Conservation (phyloP, 2,888 invertebrate species). For the Caprella mutica region DNA sequence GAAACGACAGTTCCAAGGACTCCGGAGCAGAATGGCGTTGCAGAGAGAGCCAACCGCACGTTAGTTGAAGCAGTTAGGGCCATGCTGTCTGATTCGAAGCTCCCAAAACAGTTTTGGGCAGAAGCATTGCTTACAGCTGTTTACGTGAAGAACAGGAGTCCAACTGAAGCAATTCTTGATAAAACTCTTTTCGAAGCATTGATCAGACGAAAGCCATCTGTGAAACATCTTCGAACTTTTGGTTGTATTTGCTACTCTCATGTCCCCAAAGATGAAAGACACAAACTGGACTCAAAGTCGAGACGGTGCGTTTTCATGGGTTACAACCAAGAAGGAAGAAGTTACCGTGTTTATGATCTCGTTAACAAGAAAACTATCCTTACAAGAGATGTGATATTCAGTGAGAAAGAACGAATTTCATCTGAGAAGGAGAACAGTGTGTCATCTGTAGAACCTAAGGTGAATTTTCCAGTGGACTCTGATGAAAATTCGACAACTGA, state of each 20-base stretch:
- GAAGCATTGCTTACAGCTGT: not conserved
- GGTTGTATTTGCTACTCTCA: not conserved
- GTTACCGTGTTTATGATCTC: not conserved
- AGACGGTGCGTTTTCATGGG: not conserved
- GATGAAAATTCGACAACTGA: too few species aligned
- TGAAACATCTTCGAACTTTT: not conserved
- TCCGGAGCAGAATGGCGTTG: conserved; percentile 1
- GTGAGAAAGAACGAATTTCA: not conserved
- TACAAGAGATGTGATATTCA: not conserved
- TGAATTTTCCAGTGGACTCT: too few species aligned
- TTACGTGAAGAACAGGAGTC: not conserved
- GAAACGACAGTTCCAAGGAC: not conserved
- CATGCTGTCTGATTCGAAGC: not conserved
- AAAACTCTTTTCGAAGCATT: not conserved
- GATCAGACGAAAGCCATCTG: not conserved
- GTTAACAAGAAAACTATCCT: not conserved
- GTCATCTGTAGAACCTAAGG: too few species aligned
- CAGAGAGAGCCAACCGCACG: not conserved
- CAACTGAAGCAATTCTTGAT: not conserved
- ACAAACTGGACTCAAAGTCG: not conserved
- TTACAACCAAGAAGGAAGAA: not conserved
- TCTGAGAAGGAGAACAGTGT: too few species aligned
- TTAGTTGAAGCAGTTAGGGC: not conserved
- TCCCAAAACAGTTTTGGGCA: not conserved
- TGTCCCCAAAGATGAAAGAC: not conserved